A percentile compares a stretch with the other conserved stretches of the same genome.
These are phyloP conservation scores for Salvelinus alpinus DNA, from an alignment of 2,113 vertebrate genomes.

Conservation along the genomic window DNA sequence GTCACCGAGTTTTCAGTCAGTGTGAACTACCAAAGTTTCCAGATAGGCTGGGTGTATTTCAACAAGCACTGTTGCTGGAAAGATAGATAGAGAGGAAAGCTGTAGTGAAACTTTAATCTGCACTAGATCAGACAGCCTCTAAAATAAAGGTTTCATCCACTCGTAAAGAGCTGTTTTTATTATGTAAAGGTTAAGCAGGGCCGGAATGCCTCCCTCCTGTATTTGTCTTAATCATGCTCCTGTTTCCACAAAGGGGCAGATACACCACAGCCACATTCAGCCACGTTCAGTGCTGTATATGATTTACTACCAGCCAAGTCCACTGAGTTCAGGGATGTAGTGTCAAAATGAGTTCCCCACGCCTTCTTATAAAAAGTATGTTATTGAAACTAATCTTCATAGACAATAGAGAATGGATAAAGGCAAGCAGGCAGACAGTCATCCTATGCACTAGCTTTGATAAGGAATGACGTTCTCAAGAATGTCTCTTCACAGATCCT, in stretches of 20 bases:
- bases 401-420: too few species aligned
- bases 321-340: background rate
- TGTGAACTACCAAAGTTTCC: background rate
- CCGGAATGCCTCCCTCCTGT: conserved; percentile 47
- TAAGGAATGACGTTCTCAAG: background rate
- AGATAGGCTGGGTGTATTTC: too few species aligned
- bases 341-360: too few species aligned
- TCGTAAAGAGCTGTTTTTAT: conserved; percentile 38
- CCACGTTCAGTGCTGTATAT: conserved; percentile 6
- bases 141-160: conserved; percentile 52
- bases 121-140: conserved; percentile 42
- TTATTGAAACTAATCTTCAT: too few species aligned
- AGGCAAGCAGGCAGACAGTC: too few species aligned
- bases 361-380: too few species aligned
- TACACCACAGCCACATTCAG: conserved; percentile 18
- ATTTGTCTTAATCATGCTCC: conserved; percentile 47
- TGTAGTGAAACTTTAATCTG: conserved; percentile 42
- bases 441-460: background rate
- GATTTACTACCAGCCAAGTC: background rate
- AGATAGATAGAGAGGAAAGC: conserved; percentile 49
- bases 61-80: conserved; percentile 10
- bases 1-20: conserved; percentile 54
- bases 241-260: conserved; percentile 52
- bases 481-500: background rate
- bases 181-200: conserved; percentile 41